Conservation (phyloP, 2,888 invertebrate genomes). For the Lacanobia wlatinum region DNA sequence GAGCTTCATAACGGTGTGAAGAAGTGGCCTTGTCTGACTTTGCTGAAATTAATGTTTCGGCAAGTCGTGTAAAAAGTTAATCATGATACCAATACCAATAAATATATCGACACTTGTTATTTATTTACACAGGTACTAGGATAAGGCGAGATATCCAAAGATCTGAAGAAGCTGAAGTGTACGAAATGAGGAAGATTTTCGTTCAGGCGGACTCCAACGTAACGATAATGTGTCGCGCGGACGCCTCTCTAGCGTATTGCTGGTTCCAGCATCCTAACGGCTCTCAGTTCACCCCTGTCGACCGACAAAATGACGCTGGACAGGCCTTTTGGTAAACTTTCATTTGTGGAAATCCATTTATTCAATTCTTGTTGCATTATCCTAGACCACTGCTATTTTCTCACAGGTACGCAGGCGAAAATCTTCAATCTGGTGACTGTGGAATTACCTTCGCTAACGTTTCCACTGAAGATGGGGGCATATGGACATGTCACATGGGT, state of each 20-base stretch:
- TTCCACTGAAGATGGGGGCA: constrained; percentile 77
- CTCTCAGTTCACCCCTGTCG: constrained; percentile 80
- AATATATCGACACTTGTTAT: not conserved
- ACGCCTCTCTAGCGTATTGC: constrained; percentile 82
- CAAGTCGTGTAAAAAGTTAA: not conserved
- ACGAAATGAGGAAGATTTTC: constrained; percentile 70
- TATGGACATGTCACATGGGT: constrained; percentile 89
- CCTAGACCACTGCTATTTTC: not conserved
- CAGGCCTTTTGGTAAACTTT: constrained; percentile 79
- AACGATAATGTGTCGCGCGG: constrained; percentile 79
- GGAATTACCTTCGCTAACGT: constrained; percentile 83
- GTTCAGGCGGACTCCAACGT: constrained; percentile 77
- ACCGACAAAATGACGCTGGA: constrained; percentile 65
- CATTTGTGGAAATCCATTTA: not conserved
- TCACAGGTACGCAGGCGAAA: constrained; percentile 83
- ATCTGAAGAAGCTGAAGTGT: constrained; percentile 23
- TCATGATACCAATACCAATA: too few relatives aligned
- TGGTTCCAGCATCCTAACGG: constrained; percentile 88
- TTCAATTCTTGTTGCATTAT: not conserved
- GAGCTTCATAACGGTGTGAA: too few relatives aligned
- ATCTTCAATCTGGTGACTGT: constrained; percentile 85
- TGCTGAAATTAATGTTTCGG: not conserved
- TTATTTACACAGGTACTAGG: constrained; percentile 38
- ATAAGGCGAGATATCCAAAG: constrained; percentile 34
- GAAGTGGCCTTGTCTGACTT: not conserved